Evolutionary conservation across 2,888 invertebrate species (phyloP), one percentile per base, ranked within the genome.

Genomic region (Gonocerus acuteangulatus): DNA sequence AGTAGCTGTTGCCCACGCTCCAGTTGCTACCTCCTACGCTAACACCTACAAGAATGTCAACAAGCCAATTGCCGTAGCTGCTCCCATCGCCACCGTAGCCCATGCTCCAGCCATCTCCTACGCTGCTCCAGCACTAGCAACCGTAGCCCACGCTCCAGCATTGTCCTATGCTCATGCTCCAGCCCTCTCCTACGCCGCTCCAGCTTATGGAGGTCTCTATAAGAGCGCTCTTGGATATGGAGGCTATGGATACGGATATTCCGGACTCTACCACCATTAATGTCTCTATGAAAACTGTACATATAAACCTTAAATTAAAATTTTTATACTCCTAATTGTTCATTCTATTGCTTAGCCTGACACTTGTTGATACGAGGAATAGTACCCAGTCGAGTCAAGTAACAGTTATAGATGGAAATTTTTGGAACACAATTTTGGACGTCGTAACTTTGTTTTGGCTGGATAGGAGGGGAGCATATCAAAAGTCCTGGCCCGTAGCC

Each of bases 41-140:
- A 27, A 27, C 42, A 42, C 42, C n/a, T 42, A 42, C 42, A 42
- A 16, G 42, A 42, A 4, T n/a, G 42, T 42, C 42, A 42, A 42
- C 42, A 42, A 42, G 16, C 42, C 42, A 34, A 61, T 64, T 27
- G 61, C 57, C 52, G 23, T 49, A 3, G 61, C 62, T 23, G 21
- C 51, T 47, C 54, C 61, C 18, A 49, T 54, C 13, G 44, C 69
- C 7, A 44, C 65, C 6, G 67, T 70, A 21, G 67, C 70, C 27
- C 52, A 59, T 2, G 59, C 70, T 7, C 69, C 62, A 21, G 66
- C 45, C 22, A 66, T 67, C 11, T 68, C 68, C 49, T 69, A 69
- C 23, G 63, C 67, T 27, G 71, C 69, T 60, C 70, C 69, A 61
- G 47, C 71, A 62, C 65, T 69, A 13, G n/a, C n/a, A n/a, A 71